Evolutionary conservation across 2,888 invertebrate species (phyloP).

Genomic region (Apomyelois bistriatella): DNA sequence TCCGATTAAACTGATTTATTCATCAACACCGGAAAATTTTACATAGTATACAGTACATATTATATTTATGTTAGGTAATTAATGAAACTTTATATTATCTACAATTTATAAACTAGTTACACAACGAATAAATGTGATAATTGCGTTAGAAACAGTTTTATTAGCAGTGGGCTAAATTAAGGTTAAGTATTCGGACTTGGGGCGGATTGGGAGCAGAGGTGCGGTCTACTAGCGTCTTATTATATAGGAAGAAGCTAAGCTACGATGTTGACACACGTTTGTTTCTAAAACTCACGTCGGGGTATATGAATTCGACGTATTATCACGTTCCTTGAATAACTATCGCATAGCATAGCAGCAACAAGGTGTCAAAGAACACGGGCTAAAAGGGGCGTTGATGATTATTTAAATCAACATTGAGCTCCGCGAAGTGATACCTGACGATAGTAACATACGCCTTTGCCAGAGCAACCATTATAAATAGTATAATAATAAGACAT

Average conservation of each 20-base stretch:
- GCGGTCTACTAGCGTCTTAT: constrained; percentile 22
- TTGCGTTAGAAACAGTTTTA: too few species aligned
- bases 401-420: constrained; percentile 12
- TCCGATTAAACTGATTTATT: too few species aligned
- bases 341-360: constrained; percentile 28
- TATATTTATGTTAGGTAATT: too few species aligned
- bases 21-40: too few species aligned
- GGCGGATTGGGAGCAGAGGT: neutral
- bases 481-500: too few species aligned
- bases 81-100: too few species aligned
- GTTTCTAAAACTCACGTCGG: constrained; percentile 49
- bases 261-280: constrained; percentile 46
- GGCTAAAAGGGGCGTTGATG: constrained; percentile 27
- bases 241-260: constrained; percentile 18
- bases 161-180: neutral
- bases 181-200: neutral
- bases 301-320: constrained; percentile 40
- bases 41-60: too few species aligned
- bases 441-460: neutral
- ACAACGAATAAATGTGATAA: too few species aligned
- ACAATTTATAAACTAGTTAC: too few species aligned
- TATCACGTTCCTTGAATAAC: constrained; percentile 61
- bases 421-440: constrained; percentile 15
- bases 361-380: constrained; percentile 32
- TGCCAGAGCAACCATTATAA: too few species aligned